Conservation (phyloP, 2,113 vertebrate genomes). For the Thomomys bottae region DNA sequence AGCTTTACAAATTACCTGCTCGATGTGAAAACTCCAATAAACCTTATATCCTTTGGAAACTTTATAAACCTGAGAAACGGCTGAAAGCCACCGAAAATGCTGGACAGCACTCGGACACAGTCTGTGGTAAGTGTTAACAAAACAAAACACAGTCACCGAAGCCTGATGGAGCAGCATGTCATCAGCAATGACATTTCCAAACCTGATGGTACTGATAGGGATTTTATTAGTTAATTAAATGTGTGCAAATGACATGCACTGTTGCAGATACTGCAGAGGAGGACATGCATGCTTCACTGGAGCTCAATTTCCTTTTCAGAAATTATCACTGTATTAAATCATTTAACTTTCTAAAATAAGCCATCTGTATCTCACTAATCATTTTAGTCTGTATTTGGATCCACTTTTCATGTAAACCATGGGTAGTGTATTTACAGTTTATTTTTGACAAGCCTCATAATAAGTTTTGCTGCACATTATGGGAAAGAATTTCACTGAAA, state of each 20-base stretch:
- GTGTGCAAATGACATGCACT: slow-evolving; percentile 72
- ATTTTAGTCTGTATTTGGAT: slow-evolving; percentile 5
- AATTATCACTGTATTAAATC: slow-evolving; percentile 71
- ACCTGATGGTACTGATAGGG: slow-evolving; percentile 55
- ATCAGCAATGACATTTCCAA: slow-evolving; percentile 69
- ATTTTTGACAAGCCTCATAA: background rate
- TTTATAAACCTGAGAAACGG: background rate
- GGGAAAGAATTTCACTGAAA: background rate
- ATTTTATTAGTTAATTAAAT: slow-evolving; percentile 78
- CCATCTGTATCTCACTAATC: background rate
- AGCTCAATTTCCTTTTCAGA: slow-evolving; percentile 73
- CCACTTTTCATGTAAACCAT: background rate
- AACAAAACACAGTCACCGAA: slow-evolving; percentile 32
- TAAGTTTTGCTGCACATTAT: background rate
- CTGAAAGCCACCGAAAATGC: background rate
- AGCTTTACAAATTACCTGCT: background rate
- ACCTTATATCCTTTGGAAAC: too few relatives aligned
- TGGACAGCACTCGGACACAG: background rate
- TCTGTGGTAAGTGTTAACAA: background rate
- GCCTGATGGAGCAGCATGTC: slow-evolving; percentile 50
- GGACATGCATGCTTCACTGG: slow-evolving; percentile 71
- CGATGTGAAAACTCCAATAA: background rate
- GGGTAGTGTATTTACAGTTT: slow-evolving; percentile 22
- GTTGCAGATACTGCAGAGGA: slow-evolving; percentile 64
- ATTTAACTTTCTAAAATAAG: slow-evolving; percentile 66